Percentiles rank a stretch among this genome's conserved stretches.
Evolutionary conservation across 2,797 vertebrate species (phyloP).

Genomic region (Acanthopagrus latus): DNA sequence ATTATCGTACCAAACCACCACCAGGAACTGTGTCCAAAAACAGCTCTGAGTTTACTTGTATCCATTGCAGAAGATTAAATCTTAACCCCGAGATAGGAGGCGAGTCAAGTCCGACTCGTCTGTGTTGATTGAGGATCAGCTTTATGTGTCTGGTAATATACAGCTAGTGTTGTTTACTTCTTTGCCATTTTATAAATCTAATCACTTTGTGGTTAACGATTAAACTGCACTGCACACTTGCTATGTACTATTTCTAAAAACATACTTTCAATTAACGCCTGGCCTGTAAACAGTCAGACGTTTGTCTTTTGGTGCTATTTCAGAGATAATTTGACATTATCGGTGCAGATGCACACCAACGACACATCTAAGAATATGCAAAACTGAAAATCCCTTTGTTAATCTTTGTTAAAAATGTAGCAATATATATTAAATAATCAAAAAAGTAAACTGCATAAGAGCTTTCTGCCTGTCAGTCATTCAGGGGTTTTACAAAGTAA

Average conservation of each 20-base stretch:
- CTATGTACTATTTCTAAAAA: slow-evolving; percentile 81
- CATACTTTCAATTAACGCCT: slow-evolving; percentile 75
- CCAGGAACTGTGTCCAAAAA: slow-evolving; percentile 52
- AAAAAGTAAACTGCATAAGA: slow-evolving; percentile 78
- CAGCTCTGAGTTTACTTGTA: slow-evolving; percentile 60
- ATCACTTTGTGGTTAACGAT: slow-evolving; percentile 80
- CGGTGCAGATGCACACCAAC: slow-evolving; percentile 76
- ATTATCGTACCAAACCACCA: slow-evolving; percentile 68
- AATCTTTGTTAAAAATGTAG: slow-evolving; percentile 80
- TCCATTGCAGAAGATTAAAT: slow-evolving; percentile 58
- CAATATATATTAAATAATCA: slow-evolving; percentile 75
- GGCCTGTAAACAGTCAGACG: slow-evolving; percentile 57
- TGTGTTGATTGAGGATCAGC: slow-evolving; percentile 70
- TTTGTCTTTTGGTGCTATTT: slow-evolving; percentile 86
- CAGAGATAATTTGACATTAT: slow-evolving; percentile 80
- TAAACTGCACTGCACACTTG: slow-evolving; percentile 80
- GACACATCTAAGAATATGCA: slow-evolving; percentile 82
- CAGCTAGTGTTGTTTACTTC: slow-evolving; percentile 75
- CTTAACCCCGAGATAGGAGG: slow-evolving; percentile 49
- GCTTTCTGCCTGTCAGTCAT: slow-evolving; percentile 79
- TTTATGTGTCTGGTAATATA: slow-evolving; percentile 78
- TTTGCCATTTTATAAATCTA: slow-evolving; percentile 78
- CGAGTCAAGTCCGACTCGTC: slow-evolving; percentile 53
- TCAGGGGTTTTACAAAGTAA: slow-evolving; percentile 83
- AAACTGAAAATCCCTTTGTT: slow-evolving; percentile 76